Base-by-base conservation (phyloP, 2,888 invertebrate genomes). In the Xestia rhomboidea region DNA sequence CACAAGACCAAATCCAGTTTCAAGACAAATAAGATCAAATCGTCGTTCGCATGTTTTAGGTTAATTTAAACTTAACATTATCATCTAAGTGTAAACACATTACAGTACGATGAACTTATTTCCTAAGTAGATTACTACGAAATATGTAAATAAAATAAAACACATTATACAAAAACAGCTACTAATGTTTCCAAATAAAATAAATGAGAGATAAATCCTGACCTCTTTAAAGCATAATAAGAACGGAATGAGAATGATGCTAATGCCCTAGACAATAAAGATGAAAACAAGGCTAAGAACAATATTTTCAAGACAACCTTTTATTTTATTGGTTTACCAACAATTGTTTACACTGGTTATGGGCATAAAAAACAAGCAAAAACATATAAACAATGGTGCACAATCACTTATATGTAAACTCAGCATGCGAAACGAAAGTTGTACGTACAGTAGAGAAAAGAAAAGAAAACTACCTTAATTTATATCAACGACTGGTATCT, bases 61-160 rank as follows among this genome's bases (percentile, higher is more conserved):
- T 46, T 73, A 27, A 74, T 74, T 74, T 44, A 38, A 63, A 63
- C 63, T 63, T 44, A 44, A 57, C 1, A 73, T 71, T 51, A 68
- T 34, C 46, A 49, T 27, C 1, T 27, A 27, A 27, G 27, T 46
- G 68, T 30, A 30, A 41, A 41, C 60, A 27, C 30, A 60, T 63
- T 24, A 27, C 30, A n/a, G 54, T n/a, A 54, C 24, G 10, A 30
- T 70, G 38, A 70, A 41, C 73, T 27, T 30, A 13, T 71, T 18
- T 1, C 7, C 0, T 41, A 18, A 10, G 18, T 18, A 30, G 21
- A 1, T 54, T 51, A 38, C 15, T n/a, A 13, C 24, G 44, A 44
- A 70, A 24, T 18, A 15, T 21, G 54, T 69, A 30, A n/a, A 70
- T n/a, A n/a, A n/a, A 57, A 71, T 4, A 34, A 21, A 74, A 1